Evolutionary conservation across 2,797 vertebrate species (phyloP).

Genomic region (Sebastes trivittatus): DNA sequence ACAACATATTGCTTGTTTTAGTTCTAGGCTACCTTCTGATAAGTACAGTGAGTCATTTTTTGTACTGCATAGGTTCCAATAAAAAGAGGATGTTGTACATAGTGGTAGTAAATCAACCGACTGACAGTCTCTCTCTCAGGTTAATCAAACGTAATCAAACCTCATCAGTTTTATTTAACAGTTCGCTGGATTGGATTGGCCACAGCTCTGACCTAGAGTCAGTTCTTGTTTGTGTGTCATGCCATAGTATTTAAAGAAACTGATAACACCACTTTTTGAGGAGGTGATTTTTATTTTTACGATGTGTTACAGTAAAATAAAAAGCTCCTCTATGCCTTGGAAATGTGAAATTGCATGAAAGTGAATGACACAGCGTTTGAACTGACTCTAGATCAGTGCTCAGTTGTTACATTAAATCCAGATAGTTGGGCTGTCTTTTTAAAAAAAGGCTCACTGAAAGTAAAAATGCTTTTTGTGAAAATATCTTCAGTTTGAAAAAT

Average conservation of each 20-base stretch:
- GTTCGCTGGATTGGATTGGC: slow-evolving; percentile 34
- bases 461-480: slow-evolving; percentile 41
- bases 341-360: slow-evolving; percentile 39
- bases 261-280: not conserved
- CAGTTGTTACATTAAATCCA: slow-evolving; percentile 27
- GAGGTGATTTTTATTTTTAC: slow-evolving; percentile 16
- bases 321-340: not conserved
- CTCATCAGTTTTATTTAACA: slow-evolving; percentile 59
- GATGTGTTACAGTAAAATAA: not conserved
- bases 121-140: slow-evolving; percentile 74
- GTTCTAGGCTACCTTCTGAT: slow-evolving; percentile 44
- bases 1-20: slow-evolving; percentile 49
- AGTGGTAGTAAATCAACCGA: slow-evolving; percentile 53
- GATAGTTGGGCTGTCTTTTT: slow-evolving; percentile 20
- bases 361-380: not conserved
- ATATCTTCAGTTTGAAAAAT: slow-evolving; percentile 18
- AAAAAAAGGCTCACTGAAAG: not conserved
- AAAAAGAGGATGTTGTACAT: slow-evolving; percentile 57
- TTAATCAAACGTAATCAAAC: slow-evolving; percentile 67
- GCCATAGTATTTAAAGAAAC: slow-evolving; percentile 45
- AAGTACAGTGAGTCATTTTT: slow-evolving; percentile 33
- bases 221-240: slow-evolving; percentile 19
- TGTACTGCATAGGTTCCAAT: slow-evolving; percentile 46
- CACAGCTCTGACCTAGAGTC: slow-evolving; percentile 31
- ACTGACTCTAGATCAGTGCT: slow-evolving; percentile 41